Evolutionary conservation across 2,888 invertebrate species (phyloP).

Genomic region (Synergus laeviventris): DNA sequence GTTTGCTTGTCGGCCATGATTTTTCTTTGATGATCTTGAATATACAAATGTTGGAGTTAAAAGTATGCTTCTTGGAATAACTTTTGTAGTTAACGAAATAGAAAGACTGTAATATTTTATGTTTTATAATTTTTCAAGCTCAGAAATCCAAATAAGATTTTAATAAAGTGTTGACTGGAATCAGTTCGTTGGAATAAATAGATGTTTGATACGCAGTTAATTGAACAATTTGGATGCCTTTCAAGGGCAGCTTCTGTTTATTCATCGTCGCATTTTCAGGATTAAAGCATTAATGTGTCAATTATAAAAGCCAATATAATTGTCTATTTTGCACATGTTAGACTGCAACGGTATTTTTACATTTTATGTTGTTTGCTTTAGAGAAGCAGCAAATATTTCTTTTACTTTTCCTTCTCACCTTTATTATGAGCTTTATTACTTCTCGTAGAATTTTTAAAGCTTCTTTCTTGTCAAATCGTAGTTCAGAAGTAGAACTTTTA

Average conservation of each 20-base stretch:
- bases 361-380: neutral
- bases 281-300: constrained; percentile 32
- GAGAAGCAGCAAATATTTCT: neutral
- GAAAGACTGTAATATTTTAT: neutral
- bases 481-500: neutral
- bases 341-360: neutral
- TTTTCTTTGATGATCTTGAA: constrained; percentile 6
- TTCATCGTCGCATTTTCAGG: constrained; percentile 2
- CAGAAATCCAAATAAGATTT: too few relatives aligned
- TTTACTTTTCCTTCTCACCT: neutral
- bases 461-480: too few relatives aligned
- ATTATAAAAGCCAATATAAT: constrained; percentile 23
- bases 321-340: neutral
- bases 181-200: neutral
- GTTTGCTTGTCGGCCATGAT: neutral
- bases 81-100: neutral
- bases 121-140: too few relatives aligned
- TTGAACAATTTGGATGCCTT: constrained; percentile 9
- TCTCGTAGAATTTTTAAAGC: too few relatives aligned
- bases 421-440: neutral
- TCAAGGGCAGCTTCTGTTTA: constrained; percentile 25
- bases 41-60: neutral
- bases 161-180: neutral
- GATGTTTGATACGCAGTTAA: constrained; percentile 5
- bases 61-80: constrained; percentile 2